A percentile compares a stretch with the other conserved stretches of the same genome.
Conservation (phyloP, 2,797 vertebrate species). For the Oryzias dopingdopingensis region DNA sequence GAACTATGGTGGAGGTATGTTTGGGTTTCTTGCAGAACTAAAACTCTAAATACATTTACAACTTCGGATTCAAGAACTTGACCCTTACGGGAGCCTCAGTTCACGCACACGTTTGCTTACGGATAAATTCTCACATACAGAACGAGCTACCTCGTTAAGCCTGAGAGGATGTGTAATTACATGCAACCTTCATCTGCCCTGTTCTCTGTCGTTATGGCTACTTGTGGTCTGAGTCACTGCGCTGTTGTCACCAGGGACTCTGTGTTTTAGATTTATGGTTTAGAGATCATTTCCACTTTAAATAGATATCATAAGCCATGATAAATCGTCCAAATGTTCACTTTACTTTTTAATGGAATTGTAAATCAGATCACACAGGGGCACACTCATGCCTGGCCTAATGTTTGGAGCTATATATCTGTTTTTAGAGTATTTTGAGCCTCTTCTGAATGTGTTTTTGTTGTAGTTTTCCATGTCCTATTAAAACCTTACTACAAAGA, state of each 20-base stretch:
- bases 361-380: conserved; percentile 11
- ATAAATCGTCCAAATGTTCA: conserved; percentile 12
- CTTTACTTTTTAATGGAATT: conserved; percentile 27
- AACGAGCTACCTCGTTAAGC: conserved; percentile 72
- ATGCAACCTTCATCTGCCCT: conserved; percentile 69
- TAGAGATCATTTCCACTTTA: conserved; percentile 31
- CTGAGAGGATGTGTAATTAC: conserved; percentile 70
- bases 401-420: no score
- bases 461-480: no score
- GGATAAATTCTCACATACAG: conserved; percentile 42
- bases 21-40: no score
- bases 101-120: conserved; percentile 20
- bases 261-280: conserved; percentile 22
- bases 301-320: conserved; percentile 16
- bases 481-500: background rate
- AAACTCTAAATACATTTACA: conserved; percentile 34
- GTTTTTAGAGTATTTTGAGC: background rate
- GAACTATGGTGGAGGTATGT: no score
- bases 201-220: conserved; percentile 62
- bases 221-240: conserved; percentile 49
- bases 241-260: conserved; percentile 27
- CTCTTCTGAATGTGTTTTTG: background rate
- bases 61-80: conserved; percentile 39
- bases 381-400: no score
- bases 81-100: conserved; percentile 32